Base-by-base conservation (phyloP, 2,888 invertebrate species). In the Ormyrus thymus region DNA sequence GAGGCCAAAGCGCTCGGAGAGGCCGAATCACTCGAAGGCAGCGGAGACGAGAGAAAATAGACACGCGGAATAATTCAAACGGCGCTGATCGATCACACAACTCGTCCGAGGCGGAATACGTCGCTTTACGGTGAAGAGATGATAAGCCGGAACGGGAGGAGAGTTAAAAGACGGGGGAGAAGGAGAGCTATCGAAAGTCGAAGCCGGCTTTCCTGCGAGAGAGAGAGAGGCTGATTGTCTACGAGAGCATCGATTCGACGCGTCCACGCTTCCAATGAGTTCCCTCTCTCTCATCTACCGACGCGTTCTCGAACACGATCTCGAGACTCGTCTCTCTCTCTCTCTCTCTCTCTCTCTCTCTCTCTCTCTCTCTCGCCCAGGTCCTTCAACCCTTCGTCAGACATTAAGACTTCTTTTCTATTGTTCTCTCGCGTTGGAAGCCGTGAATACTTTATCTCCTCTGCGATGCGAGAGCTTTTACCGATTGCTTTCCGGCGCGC, bases 361-460 rank as follows among this genome's bases (percentile, higher is more conserved):
- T 10, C 46, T 53, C 29, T 29, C 29, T 53, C 15, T 72, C 55
- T 73, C 65, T 29, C 62, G 13, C 0, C 9, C 53, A 6, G 73
- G 64, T 56, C 64, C 56, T 73, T 73, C 64, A 73, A 65, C 73
- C 73, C 73, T 73, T 73, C 64, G 29, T 55, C 73, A 64, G 73
- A 73, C 73, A 65, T 73, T 59, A 59, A 70, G 70, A 70, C 59
- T 70, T 70, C 71, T 62, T 64, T 72, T 72, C 43, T 64, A 62
- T 72, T 64, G 59, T 48, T 6, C 59, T 43, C 55, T 55, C 48
- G 48, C 58, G 29, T 48, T 68, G 15, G 29, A 10, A 11, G 48
- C 13, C 48, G 45, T 15, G 64, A 29, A 64, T 64, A 50, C 50
- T 48, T 64, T 15, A 3, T 50, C 62, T 46, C 62, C 7, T 46